Evolutionary conservation across 2,888 invertebrate genomes (phyloP).

Genomic region (Drosophila incognita): DNA sequence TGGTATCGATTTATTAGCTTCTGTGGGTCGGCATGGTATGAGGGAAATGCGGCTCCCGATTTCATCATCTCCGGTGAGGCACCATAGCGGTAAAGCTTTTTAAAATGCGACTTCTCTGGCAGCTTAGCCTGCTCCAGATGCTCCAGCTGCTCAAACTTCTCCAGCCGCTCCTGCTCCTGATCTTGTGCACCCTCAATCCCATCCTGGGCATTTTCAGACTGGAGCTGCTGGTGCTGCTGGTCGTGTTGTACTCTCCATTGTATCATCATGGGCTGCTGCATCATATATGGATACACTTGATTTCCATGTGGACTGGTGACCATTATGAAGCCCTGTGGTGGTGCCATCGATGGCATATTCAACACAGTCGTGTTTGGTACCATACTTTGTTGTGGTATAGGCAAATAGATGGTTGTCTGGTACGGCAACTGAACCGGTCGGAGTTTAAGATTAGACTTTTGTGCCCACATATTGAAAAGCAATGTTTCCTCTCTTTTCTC

Average conservation of each 20-base stretch:
- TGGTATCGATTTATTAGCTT: conserved; percentile 11
- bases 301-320: conserved; percentile 33
- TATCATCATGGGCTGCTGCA: conserved; percentile 9
- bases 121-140: background rate
- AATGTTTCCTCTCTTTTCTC: background rate
- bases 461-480: conserved; percentile 12
- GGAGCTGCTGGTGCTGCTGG: background rate
- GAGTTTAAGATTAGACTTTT: background rate
- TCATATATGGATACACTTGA: conserved; percentile 22
- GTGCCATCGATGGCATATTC: conserved; percentile 14
- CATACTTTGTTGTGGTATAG: conserved; percentile 14
- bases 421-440: conserved; percentile 16
- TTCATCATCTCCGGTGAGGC: conserved; percentile 40
- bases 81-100: conserved; percentile 35
- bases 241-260: background rate
- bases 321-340: conserved; percentile 20
- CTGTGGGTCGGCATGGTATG: conserved; percentile 31
- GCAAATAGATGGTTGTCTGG: conserved; percentile 28
- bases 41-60: conserved; percentile 45
- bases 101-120: conserved; percentile 4
- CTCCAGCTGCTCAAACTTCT: background rate
- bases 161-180: background rate
- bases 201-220: background rate
- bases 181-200: too few species aligned
- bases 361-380: conserved; percentile 16